phyloP scores from a whole-genome alignment of 2,113 vertebrate genomes.

The Menidia beryllina region DNA sequence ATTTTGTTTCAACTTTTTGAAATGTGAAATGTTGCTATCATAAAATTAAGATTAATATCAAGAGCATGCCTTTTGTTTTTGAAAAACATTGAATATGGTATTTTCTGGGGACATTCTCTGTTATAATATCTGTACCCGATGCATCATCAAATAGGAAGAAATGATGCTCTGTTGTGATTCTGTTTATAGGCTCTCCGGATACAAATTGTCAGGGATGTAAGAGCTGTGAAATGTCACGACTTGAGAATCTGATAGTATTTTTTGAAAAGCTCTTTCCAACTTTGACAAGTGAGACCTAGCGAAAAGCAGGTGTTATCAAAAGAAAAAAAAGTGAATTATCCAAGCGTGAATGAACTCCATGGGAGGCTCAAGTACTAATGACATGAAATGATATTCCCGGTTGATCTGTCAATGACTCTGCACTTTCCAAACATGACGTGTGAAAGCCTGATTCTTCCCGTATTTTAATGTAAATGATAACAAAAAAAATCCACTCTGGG shows the following conservation, averaged over 20 bases:
- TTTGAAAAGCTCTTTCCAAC: background rate
- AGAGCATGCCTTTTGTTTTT: too few relatives aligned
- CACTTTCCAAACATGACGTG: background rate
- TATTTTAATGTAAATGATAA: background rate
- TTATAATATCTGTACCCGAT: background rate
- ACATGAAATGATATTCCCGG: slow-evolving; percentile 1
- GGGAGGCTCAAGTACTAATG: slow-evolving; percentile 3
- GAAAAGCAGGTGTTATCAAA: slow-evolving; percentile 9
- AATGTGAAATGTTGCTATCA: background rate
- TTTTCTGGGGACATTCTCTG: too few relatives aligned
- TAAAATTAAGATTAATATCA: too few relatives aligned
- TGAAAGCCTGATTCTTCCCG: background rate
- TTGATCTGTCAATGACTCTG: background rate
- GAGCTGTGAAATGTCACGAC: slow-evolving; percentile 5
- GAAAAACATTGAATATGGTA: too few relatives aligned
- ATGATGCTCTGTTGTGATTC: background rate
- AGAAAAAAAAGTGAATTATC: background rate
- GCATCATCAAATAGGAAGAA: background rate
- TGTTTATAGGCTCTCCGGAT: background rate
- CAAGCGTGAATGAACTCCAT: slow-evolving; percentile 16
- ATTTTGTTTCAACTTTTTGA: too few relatives aligned
- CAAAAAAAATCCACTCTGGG: background rate
- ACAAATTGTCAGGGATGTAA: background rate
- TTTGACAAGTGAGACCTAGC: background rate
- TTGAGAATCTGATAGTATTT: background rate